Conservation (phyloP, 1,140 invertebrate genomes). For the Lineus longissimus region DNA sequence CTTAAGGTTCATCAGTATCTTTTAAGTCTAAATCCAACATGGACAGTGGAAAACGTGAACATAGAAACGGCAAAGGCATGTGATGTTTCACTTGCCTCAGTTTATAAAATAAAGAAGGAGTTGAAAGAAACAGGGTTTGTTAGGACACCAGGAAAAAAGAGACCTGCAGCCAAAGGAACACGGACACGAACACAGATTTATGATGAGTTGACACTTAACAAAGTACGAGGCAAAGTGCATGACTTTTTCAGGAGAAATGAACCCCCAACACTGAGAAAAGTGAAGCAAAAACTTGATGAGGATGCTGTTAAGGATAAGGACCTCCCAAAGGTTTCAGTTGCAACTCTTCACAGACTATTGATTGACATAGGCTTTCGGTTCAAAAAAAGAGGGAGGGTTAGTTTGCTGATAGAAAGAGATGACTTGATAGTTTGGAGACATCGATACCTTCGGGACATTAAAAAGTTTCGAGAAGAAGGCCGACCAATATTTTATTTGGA, state of each 20-base stretch:
- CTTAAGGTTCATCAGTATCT: too few relatives aligned
- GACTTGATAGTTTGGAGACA: neutral
- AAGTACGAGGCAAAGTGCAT: neutral
- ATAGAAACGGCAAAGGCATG: too few relatives aligned
- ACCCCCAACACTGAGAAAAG: neutral
- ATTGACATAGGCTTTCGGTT: neutral
- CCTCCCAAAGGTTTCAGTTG: neutral
- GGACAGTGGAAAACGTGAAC: too few relatives aligned
- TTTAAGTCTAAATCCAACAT: too few relatives aligned
- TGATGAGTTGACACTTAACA: neutral
- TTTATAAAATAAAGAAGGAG: neutral
- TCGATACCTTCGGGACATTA: neutral
- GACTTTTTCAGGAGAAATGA: neutral
- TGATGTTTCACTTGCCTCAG: too few relatives aligned
- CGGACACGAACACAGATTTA: neutral
- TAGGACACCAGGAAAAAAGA: neutral
- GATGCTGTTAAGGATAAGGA: neutral
- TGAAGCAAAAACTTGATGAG: neutral
- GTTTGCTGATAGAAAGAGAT: neutral
- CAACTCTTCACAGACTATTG: neutral
- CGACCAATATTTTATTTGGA: neutral
- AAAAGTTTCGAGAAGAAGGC: neutral
- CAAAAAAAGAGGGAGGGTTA: neutral
- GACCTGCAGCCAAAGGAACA: neutral
- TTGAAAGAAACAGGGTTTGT: neutral